phyloP scores from a whole-genome alignment of 2,888 invertebrate species.

The Drosophila ezoana region DNA sequence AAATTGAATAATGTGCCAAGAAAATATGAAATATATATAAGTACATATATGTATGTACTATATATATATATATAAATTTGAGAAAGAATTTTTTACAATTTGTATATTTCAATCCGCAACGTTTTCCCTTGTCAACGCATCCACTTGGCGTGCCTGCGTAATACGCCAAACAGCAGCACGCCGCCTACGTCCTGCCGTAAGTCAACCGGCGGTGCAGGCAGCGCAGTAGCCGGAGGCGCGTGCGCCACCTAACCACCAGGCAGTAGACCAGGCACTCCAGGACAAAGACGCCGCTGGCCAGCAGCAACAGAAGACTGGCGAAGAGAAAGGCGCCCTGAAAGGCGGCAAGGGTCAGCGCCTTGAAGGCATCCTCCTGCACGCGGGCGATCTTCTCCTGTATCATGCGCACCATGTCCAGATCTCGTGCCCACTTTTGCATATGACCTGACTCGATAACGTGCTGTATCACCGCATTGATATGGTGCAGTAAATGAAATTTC shows the following conservation, averaged over 20 bases:
- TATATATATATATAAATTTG: conserved; percentile 36
- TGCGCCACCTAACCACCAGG: conserved; percentile 51
- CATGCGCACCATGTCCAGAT: conserved; percentile 77
- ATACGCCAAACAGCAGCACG: conserved; percentile 4
- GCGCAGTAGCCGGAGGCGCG: conserved; percentile 58
- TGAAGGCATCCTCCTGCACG: conserved; percentile 62
- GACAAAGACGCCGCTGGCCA: conserved; percentile 57
- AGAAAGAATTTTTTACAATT: conserved; percentile 28
- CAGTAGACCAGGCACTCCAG: conserved; percentile 64
- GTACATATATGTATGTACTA: conserved; percentile 15
- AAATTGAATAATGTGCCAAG: conserved; percentile 79
- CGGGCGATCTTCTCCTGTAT: conserved; percentile 70
- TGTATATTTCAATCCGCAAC: conserved; percentile 29
- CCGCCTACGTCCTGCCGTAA: conserved; percentile 7
- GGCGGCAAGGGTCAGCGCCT: conserved; percentile 71
- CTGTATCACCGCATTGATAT: conserved; percentile 83
- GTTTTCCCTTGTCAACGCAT: conserved; percentile 13
- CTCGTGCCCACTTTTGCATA: conserved; percentile 83
- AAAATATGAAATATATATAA: conserved; percentile 64
- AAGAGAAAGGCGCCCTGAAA: conserved; percentile 78
- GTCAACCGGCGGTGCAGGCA: conserved; percentile 62
- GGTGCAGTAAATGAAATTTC: conserved; percentile 82
- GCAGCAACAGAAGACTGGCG: conserved; percentile 44
- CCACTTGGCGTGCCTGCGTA: conserved; percentile 32
- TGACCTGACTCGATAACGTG: conserved; percentile 83